These are phyloP conservation scores for Phrynosoma platyrhinos DNA, from an alignment of 2,113 vertebrate species.

Conservation along the genomic window DNA sequence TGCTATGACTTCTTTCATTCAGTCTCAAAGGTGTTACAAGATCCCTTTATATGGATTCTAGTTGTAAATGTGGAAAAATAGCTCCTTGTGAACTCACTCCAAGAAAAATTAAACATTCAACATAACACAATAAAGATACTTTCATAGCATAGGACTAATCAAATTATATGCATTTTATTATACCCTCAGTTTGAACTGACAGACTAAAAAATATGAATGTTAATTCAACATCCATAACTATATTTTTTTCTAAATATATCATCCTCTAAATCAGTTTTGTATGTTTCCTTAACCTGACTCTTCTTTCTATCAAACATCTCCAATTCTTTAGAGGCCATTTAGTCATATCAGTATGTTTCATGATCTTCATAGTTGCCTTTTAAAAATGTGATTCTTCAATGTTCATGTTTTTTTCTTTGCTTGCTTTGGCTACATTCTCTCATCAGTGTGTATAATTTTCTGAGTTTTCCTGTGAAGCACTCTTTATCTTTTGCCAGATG, in stretches of 20 bases:
- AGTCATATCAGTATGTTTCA: background rate
- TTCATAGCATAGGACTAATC: background rate
- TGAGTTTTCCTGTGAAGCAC: background rate
- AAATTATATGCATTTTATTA: background rate
- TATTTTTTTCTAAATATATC: background rate
- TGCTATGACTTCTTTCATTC: no score
- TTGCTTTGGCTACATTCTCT: slow-evolving; percentile 9
- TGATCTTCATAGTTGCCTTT: background rate
- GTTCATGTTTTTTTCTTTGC: slow-evolving; percentile 20
- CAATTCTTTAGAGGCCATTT: background rate
- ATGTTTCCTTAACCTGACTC: background rate
- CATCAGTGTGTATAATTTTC: slow-evolving; percentile 14
- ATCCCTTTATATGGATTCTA: background rate
- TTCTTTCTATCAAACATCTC: background rate
- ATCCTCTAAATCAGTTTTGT: background rate
- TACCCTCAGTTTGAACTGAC: background rate
- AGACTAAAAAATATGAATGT: background rate
- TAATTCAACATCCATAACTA: background rate
- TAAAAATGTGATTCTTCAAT: background rate
- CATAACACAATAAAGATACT: background rate
- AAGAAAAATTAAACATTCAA: background rate
- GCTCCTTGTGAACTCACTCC: background rate
- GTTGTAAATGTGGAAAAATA: background rate
- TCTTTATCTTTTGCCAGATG: slow-evolving; percentile 25
- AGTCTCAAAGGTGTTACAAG: no score